A percentile compares a stretch with the other conserved stretches of the same genome.
Evolutionary conservation across 2,113 vertebrate genomes (phyloP).

Genomic region (Crotophaga sulcirostris): DNA sequence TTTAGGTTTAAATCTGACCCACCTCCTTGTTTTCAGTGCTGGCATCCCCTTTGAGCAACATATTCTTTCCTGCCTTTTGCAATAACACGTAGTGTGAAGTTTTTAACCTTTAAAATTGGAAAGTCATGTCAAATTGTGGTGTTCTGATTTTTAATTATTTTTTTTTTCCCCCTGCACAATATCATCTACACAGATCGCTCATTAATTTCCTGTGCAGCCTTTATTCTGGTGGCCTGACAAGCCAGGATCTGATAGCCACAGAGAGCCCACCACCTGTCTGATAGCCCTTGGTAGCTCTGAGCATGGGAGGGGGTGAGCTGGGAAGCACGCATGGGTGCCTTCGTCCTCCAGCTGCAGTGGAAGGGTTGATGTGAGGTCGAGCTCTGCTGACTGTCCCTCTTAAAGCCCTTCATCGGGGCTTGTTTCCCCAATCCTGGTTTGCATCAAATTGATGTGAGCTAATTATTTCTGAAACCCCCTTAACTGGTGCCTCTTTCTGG

Average conservation of each 20-base stretch:
- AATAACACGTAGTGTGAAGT: neutral
- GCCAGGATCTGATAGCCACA: neutral
- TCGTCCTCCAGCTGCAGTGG: neutral
- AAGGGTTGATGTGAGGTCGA: neutral
- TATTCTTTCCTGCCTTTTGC: neutral
- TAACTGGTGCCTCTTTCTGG: neutral
- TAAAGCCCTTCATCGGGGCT: neutral
- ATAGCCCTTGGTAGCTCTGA: neutral
- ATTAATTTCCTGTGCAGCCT: neutral
- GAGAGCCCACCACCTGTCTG: rapidly evolving
- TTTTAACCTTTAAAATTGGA: neutral
- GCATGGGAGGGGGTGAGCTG: neutral
- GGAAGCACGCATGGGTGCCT: neutral
- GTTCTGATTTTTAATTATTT: neutral
- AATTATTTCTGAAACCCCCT: conserved; percentile 30
- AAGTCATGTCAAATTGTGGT: neutral
- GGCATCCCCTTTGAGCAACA: neutral
- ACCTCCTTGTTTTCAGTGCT: neutral
- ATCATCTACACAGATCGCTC: neutral
- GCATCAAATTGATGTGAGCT: neutral
- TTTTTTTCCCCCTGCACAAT: rapidly evolving
- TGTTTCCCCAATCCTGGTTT: neutral
- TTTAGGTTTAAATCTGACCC: conserved; percentile 53
- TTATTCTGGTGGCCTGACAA: neutral
- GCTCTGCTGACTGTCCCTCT: neutral